phyloP scores from a whole-genome alignment of 2,797 vertebrate species.

The Peromyscus aztecus region DNA sequence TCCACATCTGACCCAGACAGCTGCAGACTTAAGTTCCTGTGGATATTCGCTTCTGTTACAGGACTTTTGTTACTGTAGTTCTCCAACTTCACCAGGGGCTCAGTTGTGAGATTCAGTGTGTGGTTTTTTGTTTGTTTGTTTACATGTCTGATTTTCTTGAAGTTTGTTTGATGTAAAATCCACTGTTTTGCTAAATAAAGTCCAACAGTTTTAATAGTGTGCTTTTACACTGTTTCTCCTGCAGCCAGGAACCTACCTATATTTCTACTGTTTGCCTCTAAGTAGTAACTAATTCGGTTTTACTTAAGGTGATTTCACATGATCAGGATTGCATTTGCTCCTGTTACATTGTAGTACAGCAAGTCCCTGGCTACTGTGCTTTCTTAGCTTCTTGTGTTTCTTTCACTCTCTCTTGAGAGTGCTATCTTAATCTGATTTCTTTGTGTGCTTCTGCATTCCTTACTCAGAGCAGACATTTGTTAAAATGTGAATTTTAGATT shows the following conservation, averaged over 20 bases:
- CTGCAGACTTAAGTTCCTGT: neutral
- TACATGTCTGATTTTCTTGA: constrained; percentile 9
- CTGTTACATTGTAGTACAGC: neutral
- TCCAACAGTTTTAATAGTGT: neutral
- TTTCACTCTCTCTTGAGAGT: neutral
- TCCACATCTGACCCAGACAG: neutral
- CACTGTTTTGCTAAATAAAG: neutral
- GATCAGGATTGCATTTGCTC: neutral
- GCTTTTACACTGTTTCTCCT: constrained; percentile 18
- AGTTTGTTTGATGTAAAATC: neutral
- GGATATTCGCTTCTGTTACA: neutral
- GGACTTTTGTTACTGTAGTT: neutral
- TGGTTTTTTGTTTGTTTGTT: neutral
- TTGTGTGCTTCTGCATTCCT: neutral
- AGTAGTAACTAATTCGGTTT: constrained; percentile 44
- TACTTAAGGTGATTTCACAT: neutral
- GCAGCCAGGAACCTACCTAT: neutral
- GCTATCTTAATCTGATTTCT: constrained; percentile 31
- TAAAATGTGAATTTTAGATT: constrained; percentile 6
- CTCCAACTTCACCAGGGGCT: neutral
- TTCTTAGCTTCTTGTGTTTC: neutral
- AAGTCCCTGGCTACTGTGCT: neutral
- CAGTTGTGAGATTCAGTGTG: neutral
- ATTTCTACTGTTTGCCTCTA: neutral
- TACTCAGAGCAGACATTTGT: neutral